Base-by-base conservation (phyloP, 2,797 vertebrate species). In the Eulemur mongoz region DNA sequence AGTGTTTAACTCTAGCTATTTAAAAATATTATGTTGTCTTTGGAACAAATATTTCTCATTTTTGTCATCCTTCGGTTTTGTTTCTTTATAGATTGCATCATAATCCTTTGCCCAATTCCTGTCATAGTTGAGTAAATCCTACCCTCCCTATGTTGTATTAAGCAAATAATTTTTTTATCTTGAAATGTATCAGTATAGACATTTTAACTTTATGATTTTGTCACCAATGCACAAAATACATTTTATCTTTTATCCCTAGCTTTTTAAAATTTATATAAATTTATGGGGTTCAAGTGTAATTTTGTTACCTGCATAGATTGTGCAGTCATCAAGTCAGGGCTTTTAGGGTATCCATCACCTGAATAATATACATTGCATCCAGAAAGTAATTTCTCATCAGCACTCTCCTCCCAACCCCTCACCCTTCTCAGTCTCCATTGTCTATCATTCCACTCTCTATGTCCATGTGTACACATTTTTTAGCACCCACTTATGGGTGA, bases 251-350 rank as follows among this genome's bases (percentile, higher is more conserved):
- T 79, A 54, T 48, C 15, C 14, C 18, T 82, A 15, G 7, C 27
- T 94, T 95, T 80, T 78, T 17, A 90, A 95, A 90, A 87, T 27
- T 12, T 59, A 27, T 59, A 59, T 59, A 59, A 59, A 27, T 59
- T 5, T 59, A 27, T 59, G 57, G 57, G 25, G 25, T 59, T 59
- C 57, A 59, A 59, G 57, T 59, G 57, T 59, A 12, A 27, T 59
- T 59, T 59, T 27, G 57, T 59, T 59, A 59, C 10, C 12, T 27
- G 57, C 25, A 59, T 27, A 59, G 57, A 59, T 59, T 59, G 25
- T 27, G 25, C 27, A 59, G 57, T 59, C 57, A 59, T 59, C 25
- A 59, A 27, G 25, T 59, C 57, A 59, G 10, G 10, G 11, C 25
- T 59, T 59, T 59, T 27, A 59, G 57, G 10, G 25, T 27, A 59